Evolutionary conservation across 2,888 invertebrate genomes (phyloP), one percentile per base, ranked within the genome.

Genomic region (Andrena trimmerana): DNA sequence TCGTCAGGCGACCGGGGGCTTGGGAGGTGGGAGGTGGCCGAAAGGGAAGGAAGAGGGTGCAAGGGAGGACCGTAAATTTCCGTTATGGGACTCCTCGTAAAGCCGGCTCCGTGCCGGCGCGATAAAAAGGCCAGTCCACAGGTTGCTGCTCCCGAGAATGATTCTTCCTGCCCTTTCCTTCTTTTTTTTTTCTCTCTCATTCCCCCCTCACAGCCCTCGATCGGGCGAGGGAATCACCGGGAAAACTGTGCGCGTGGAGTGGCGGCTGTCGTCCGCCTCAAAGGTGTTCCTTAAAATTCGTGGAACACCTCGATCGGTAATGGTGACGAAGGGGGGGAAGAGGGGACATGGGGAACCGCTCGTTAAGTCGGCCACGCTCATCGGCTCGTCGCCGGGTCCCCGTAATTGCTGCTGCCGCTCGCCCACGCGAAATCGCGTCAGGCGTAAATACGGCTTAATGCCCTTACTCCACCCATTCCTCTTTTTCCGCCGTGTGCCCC

Each of bases 61-160:
- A 82, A 81, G 84, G 81, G 81, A 87, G 83, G 85, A 81, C 81
- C 87, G 85, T 86, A 89, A 89, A 89, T 89, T 86, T 89, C 89
- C 89, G 89, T 89, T 89, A 89, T 89, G 89, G 89, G 89, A 86
- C 89, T 89, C 83, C 88, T 89, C 89, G 89, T 89, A 89, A 89
- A 89, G 89, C 86, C 86, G 89, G 89, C 88, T 82, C 84, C 83
- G 81, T 42, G 70, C 78, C 89, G 87, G 88, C 87, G 89, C 89
- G 89, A 89, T 89, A 89, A 89, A 89, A 89, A 89, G 88, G 74
- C 89, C 85, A 83, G 86, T 88, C 85, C 81, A 72, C 89, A 85
- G 89, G 89, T 89, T 89, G 89, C 89, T 89, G 89, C 89, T 88
- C 89, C 89, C 85, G 89, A 83, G 83, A 77, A 87, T 74, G 85